Evolutionary conservation across 1,140 invertebrate species (phyloP).

Genomic region (Apis mellifera): Amel_HAv3.1 CM009942.2:10366001-10366500

Average conservation of each 20-base stretch:
- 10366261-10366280: not conserved
- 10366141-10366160: conserved; percentile 28
- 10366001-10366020: conserved; percentile 51
- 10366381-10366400: not conserved
- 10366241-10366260: no score
- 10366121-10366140: conserved; percentile 49
- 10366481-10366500: not conserved
- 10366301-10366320: not conserved
- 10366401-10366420: not conserved
- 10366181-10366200: not conserved
- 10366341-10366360: no score
- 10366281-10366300: not conserved
- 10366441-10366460: not conserved
- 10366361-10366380: not conserved
- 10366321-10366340: not conserved
- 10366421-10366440: not conserved
- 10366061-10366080: conserved; percentile 72
- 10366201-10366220: conserved; percentile 20
- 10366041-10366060: conserved; percentile 60
- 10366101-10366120: conserved; percentile 67
- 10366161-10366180: not conserved
- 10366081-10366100: conserved; percentile 60
- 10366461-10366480: not conserved
- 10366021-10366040: conserved; percentile 64
- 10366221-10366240: conserved; percentile 1